Conservation (phyloP, 2,113 vertebrate genomes). For the Silurus glanis region DNA sequence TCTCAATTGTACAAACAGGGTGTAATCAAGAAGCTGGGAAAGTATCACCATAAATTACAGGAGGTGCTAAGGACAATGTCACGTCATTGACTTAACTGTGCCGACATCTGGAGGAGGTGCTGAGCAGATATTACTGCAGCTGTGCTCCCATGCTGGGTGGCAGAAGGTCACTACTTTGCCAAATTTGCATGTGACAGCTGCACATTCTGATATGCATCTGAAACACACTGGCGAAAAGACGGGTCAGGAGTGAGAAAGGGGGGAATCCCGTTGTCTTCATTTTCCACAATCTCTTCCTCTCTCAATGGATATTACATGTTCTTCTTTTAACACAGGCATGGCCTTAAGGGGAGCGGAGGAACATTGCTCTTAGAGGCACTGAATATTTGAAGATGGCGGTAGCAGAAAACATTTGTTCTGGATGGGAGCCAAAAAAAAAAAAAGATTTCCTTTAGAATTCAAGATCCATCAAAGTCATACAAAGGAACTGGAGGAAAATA, state of each 20-base stretch:
- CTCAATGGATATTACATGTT: conserved; percentile 1
- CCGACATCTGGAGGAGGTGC: conserved; percentile 53
- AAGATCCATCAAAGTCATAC: not conserved
- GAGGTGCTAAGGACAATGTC: conserved; percentile 45
- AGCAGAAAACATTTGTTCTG: conserved; percentile 17
- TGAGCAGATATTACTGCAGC: conserved; percentile 40
- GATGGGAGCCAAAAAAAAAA: not conserved
- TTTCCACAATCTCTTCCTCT: conserved; percentile 4
- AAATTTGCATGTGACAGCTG: conserved; percentile 49
- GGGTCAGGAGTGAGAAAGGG: conserved; percentile 12
- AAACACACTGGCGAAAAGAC: conserved; percentile 14
- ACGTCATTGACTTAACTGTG: conserved; percentile 41
- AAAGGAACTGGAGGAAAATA: not conserved
- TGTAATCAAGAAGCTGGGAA: conserved; percentile 34
- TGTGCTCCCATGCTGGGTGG: conserved; percentile 37
- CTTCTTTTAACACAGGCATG: conserved; percentile 13
- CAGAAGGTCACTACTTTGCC: conserved; percentile 40
- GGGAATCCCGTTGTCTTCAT: not conserved
- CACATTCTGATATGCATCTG: not conserved
- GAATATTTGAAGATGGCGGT: not conserved
- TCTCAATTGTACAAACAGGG: conserved; percentile 16
- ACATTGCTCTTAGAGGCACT: conserved; percentile 11
- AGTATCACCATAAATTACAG: conserved; percentile 35
- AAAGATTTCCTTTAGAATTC: not conserved
- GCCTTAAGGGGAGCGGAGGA: conserved; percentile 26